Conservation (phyloP, 2,888 invertebrate genomes). For the Seira sanloemensis region DNA sequence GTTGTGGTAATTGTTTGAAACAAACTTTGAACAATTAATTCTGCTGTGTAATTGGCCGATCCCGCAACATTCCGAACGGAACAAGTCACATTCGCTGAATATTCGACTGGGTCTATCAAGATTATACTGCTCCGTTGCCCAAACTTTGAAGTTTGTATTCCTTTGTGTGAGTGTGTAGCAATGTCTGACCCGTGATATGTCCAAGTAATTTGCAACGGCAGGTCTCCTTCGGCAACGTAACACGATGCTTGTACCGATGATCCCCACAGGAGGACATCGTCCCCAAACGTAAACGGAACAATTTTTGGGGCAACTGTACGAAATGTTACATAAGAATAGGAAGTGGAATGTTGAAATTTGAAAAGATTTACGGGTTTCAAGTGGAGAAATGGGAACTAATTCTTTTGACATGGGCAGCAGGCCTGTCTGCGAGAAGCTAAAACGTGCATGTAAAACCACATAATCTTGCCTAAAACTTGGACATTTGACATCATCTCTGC, state of each 20-base stretch:
- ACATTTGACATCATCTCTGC: slow-evolving; percentile 75
- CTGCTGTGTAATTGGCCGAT: slow-evolving; percentile 80
- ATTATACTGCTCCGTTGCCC: slow-evolving; percentile 81
- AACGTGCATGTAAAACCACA: too few species aligned
- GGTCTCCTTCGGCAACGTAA: slow-evolving; percentile 75
- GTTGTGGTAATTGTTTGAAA: too few species aligned
- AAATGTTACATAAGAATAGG: too few species aligned
- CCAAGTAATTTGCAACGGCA: slow-evolving; percentile 65
- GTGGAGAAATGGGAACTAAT: too few species aligned
- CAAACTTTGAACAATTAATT: background rate
- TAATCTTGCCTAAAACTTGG: slow-evolving; percentile 74
- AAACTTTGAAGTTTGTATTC: slow-evolving; percentile 75
- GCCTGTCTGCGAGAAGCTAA: too few species aligned
- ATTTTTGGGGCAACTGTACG: slow-evolving; percentile 73
- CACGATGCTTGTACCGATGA: slow-evolving; percentile 74
- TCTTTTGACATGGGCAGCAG: too few species aligned
- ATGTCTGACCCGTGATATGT: slow-evolving; percentile 58
- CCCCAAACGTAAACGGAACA: slow-evolving; percentile 82
- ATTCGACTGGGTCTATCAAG: slow-evolving; percentile 77
- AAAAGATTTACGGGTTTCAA: too few species aligned
- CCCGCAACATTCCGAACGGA: slow-evolving; percentile 84
- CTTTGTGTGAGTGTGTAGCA: slow-evolving; percentile 59
- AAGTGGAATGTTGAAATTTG: too few species aligned
- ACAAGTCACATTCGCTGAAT: too few species aligned
- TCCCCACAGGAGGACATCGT: slow-evolving; percentile 80